Evolutionary conservation across 30 jellyfish, hydroid and myxozoan genomes (phyloP).

Genomic region (Aurelia aurita): DNA sequence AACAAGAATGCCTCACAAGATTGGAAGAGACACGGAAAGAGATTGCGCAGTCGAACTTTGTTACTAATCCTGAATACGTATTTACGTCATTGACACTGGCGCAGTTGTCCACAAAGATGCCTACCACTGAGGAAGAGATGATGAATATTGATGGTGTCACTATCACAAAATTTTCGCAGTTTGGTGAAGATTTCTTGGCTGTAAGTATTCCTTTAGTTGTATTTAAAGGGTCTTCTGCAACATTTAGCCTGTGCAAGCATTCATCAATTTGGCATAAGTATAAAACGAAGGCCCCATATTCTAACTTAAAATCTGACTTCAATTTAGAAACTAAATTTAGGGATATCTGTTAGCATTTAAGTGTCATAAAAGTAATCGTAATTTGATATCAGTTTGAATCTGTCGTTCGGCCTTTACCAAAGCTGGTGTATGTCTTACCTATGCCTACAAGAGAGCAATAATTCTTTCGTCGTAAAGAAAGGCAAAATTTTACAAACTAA

Average conservation of each 20-base stretch:
- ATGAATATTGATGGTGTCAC: conserved; percentile 87
- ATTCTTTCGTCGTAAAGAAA: too few species aligned
- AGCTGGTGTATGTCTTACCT: too few species aligned
- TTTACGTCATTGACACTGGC: conserved; percentile 57
- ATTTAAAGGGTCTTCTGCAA: neutral
- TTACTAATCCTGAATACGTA: conserved; percentile 77
- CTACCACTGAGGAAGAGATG: conserved; percentile 82
- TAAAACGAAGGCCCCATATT: too few species aligned
- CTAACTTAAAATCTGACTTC: too few species aligned
- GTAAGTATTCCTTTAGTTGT: conserved; percentile 37
- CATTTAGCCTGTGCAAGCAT: neutral
- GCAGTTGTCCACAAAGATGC: conserved; percentile 65
- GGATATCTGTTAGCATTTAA: too few species aligned
- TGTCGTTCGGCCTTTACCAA: too few species aligned
- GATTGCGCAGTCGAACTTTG: conserved; percentile 71
- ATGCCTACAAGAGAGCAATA: too few species aligned
- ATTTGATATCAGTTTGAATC: too few species aligned
- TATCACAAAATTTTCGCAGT: conserved; percentile 69
- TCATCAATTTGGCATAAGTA: neutral
- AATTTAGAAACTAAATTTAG: too few species aligned
- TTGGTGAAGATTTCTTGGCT: conserved; percentile 84
- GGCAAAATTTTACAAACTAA: too few species aligned
- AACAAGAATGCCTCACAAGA: conserved; percentile 74
- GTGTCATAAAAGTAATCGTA: too few species aligned
- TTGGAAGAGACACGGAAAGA: conserved; percentile 76